Base-by-base conservation (phyloP, 2,888 invertebrate species). In the Sceliomorpha sp. region DNA sequence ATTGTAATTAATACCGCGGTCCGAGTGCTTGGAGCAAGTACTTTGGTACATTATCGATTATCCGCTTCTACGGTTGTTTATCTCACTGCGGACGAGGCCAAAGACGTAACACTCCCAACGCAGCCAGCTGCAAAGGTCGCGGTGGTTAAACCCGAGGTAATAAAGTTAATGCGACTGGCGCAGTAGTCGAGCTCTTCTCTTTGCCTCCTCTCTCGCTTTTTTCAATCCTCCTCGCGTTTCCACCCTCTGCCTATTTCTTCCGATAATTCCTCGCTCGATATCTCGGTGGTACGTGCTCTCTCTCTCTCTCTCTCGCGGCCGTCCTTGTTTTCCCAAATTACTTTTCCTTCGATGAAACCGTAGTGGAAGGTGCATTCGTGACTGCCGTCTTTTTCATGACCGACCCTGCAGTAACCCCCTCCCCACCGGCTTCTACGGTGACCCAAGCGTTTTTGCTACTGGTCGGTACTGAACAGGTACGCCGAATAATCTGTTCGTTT, bases 331-430 rank as follows among this genome's bases (percentile, higher is more conserved):
- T 37, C 2, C 26, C 8, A 34, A 63, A 48, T 34, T 39, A 37
- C 37, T 9, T 31, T 50, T 64, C 29, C 44, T 55, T 47, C 14
- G 20, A 37, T 39, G 31, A 53, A 59, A 36, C 40, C 26, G n/a
- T n/a, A 14, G 20, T 29, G 47, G 32, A 53, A 62, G 29, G 50
- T 29, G 14, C 15, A 37, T 64, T 56, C 64, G 64, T 64, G 64
- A 56, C 56, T 64, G 14, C 27, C 20, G 20, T 20, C 5, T 20
- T 5, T 20, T 20, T 2, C 20, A 20, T 2, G 20, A 20, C 20
- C 5, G n/a, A n/a, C n/a, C n/a, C n/a, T n/a, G n/a, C 53, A 31
- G 31, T 27, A n/a, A n/a, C 12, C 34, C 14, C 40, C 13, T 13
- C 6, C 40, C 17, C 34, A 53, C n/a, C 48, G 6, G 39, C 31